phyloP scores from a whole-genome alignment of 2,113 vertebrate species.

The Scatophagus argus region DNA sequence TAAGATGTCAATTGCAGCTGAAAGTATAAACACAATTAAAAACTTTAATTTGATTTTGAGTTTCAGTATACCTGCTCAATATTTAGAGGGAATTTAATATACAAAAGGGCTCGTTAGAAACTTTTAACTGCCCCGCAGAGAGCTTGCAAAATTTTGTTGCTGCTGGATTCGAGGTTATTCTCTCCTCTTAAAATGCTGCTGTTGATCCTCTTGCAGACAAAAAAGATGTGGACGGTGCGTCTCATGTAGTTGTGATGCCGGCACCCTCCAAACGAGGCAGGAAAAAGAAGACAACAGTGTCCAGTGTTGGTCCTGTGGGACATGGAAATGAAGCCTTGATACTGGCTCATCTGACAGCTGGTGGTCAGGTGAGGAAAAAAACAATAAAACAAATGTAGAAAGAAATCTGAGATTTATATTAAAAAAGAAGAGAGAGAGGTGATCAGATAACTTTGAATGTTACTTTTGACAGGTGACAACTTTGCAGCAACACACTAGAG shows the following conservation, averaged over 20 bases:
- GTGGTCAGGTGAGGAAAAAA: slow-evolving; percentile 79
- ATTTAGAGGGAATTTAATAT: neutral
- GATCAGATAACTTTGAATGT: neutral
- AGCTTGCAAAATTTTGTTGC: neutral
- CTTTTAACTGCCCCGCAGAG: neutral
- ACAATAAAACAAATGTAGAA: neutral
- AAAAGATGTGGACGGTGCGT: slow-evolving; percentile 89
- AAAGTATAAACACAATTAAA: neutral
- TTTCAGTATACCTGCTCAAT: neutral
- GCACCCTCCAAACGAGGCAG: slow-evolving; percentile 83
- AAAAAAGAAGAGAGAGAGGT: too few relatives aligned
- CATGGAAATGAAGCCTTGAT: slow-evolving; percentile 80
- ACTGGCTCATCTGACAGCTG: slow-evolving; percentile 81
- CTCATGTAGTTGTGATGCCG: slow-evolving; percentile 85
- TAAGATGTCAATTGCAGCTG: neutral
- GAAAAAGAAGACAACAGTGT: slow-evolving; percentile 79
- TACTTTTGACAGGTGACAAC: slow-evolving; percentile 57
- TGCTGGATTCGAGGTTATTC: neutral
- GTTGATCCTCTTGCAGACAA: slow-evolving; percentile 83
- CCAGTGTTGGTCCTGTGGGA: slow-evolving; percentile 60
- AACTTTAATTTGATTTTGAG: neutral
- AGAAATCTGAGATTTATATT: neutral
- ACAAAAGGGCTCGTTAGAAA: neutral
- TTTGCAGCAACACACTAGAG: slow-evolving; percentile 77
- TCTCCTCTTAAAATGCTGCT: neutral